Evolutionary conservation across 1,140 invertebrate species (phyloP).

Genomic region (Gryon sp.): DNA sequence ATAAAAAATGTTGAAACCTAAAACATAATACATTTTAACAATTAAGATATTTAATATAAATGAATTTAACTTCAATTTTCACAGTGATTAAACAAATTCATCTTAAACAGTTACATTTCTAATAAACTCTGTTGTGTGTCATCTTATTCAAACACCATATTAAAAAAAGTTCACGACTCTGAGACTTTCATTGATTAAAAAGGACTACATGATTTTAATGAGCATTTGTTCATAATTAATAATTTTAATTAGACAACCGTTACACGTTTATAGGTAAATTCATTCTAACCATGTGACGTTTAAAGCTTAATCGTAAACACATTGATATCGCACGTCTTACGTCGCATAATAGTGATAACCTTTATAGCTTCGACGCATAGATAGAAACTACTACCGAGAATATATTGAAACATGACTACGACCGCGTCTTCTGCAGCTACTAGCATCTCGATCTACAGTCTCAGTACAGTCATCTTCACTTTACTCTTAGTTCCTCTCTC

Average conservation of each 20-base stretch:
- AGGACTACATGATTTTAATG: too few species aligned
- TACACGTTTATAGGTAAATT: slow-evolving; percentile 29
- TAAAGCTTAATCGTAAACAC: slow-evolving; percentile 34
- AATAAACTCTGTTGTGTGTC: too few species aligned
- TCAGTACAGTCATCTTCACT: slow-evolving; percentile 24
- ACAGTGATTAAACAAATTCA: too few species aligned
- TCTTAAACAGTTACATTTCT: too few species aligned
- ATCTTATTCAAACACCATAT: too few species aligned
- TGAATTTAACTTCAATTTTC: too few species aligned
- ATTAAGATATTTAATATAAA: too few species aligned
- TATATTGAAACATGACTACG: slow-evolving; percentile 51
- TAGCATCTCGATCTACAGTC: slow-evolving; percentile 26
- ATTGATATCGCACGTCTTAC: slow-evolving; percentile 56
- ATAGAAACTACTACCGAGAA: slow-evolving; percentile 64
- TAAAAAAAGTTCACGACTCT: too few species aligned
- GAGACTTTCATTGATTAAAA: too few species aligned
- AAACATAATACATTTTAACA: too few species aligned
- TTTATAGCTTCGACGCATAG: slow-evolving; percentile 66
- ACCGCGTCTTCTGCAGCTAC: slow-evolving; percentile 21
- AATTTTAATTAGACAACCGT: slow-evolving; percentile 27
- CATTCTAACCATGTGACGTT: slow-evolving; percentile 25
- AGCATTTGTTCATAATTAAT: slow-evolving; percentile 26
- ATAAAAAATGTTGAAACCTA: too few species aligned
- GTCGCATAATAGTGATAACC: slow-evolving; percentile 69
- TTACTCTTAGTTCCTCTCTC: background rate